Base-by-base conservation (phyloP, 2,113 vertebrate species). In the Sander vitreus region DNA sequence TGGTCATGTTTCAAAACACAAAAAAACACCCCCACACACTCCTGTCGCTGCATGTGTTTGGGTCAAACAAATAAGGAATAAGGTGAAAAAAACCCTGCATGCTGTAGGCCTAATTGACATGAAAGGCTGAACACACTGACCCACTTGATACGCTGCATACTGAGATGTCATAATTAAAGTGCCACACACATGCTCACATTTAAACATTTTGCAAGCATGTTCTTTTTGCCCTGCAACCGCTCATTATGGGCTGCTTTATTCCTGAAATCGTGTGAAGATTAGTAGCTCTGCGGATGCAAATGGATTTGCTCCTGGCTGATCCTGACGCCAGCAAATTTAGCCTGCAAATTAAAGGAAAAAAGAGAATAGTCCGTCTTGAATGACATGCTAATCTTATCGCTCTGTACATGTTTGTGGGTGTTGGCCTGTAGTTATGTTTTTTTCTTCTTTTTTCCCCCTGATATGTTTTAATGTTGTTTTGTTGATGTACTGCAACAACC, bases 221-320 rank as follows among this genome's bases (percentile, higher is more conserved):
- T 60, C 14, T 30, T 16, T 71, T 27, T 83, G 81, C 79, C 76
- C 84, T 73, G 73, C 19, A 85, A 81, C 81, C 72, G 19, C 59
- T 85, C 69, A 91, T 87, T 78, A 87, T 33, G 30, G 36, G 65
- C 68, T 48, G 79, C 60, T 71, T 55, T 58, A 43, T 57, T 78
- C 58, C 60, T 47, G 72, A 67, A 64, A 71, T 30, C 23, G 27
- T 73, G 65, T 74, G 68, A 71, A 80, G 78, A 89, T 84, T 59
- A 74, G 80, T 62, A 6, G 65, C 72, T 79, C 39, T 71, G 63
- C 77, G 81, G 67, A 85, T 83, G 81, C 50, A 71, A 78, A 72
- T 78, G 62, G 36, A 51, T 76, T 72, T 39, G 23, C 77, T 80
- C 48, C 73, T 58, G 82, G 76, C 85, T 68, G 78, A 83, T 79